Conservation (phyloP, 2,888 invertebrate species). For the Ophion slaviceki region DNA sequence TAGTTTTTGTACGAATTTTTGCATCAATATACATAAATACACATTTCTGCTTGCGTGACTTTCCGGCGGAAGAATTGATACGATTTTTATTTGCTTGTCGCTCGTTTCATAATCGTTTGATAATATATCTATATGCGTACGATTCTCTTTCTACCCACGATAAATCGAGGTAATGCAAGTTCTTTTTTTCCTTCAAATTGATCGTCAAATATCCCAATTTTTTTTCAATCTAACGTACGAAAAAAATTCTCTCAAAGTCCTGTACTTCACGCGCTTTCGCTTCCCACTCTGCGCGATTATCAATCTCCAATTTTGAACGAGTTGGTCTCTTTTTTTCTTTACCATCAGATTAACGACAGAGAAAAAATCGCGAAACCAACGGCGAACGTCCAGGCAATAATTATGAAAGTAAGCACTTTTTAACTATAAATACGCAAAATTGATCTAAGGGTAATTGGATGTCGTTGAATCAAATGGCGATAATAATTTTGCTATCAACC, state of each 20-base stretch:
- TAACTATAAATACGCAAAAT: no score
- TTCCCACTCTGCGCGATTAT: background rate
- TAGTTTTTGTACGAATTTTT: conserved; percentile 48
- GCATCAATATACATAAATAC: conserved; percentile 39
- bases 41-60: conserved; percentile 50
- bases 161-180: conserved; percentile 10
- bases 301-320: conserved; percentile 2
- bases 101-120: conserved; percentile 29
- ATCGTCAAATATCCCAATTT: background rate
- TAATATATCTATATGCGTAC: background rate
- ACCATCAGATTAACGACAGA: background rate
- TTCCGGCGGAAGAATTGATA: conserved; percentile 40
- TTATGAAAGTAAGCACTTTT: no score
- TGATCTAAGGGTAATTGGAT: no score
- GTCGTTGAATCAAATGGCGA: no score
- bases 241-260: conserved; percentile 22
- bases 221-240: conserved; percentile 19
- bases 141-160: background rate
- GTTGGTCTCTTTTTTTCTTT: background rate
- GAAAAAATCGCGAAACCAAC: background rate
- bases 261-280: conserved; percentile 5
- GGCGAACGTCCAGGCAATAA: background rate
- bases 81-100: conserved; percentile 40
- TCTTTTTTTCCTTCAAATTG: conserved; percentile 11
- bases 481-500: no score